Conservation (phyloP, 2,888 invertebrate genomes). For the Ectemnius lituratus region DNA sequence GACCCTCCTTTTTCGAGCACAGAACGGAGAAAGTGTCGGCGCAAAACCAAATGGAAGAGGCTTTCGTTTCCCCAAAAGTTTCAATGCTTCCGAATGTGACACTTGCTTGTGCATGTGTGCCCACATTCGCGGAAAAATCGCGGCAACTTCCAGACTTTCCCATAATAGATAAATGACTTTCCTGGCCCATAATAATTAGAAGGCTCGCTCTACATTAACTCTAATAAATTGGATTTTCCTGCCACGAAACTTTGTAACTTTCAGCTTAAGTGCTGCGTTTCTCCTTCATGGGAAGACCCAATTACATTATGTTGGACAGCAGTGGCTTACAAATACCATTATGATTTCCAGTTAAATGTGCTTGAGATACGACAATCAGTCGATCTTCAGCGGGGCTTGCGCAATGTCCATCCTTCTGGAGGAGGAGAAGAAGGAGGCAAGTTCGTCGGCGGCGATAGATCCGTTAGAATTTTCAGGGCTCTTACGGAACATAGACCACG, state of each 20-base stretch:
- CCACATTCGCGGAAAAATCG: not conserved
- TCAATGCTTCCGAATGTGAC: not conserved
- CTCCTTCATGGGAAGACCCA: conserved; percentile 10
- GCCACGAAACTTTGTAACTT: no score
- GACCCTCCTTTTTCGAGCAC: conserved; percentile 16
- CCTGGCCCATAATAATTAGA: no score
- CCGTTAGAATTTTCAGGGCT: conserved; percentile 46
- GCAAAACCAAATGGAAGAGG: conserved; percentile 5
- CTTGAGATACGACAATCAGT: conserved; percentile 35
- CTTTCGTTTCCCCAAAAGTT: conserved; percentile 6
- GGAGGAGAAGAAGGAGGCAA: conserved; percentile 23
- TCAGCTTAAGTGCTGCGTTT: conserved; percentile 8
- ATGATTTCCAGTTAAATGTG: conserved; percentile 44
- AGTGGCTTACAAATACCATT: conserved; percentile 29
- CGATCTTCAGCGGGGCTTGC: conserved; percentile 47
- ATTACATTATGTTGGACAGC: no score
- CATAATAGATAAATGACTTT: no score
- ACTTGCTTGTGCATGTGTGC: not conserved
- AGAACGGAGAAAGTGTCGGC: conserved; percentile 28
- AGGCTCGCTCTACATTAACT: no score
- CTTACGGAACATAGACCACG: not conserved
- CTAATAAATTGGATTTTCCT: no score
- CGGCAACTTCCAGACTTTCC: not conserved
- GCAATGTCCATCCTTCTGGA: conserved; percentile 42
- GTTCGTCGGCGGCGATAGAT: conserved; percentile 44